Base-by-base conservation (phyloP, 1,140 invertebrate genomes). In the Drosophila murphyi region DNA sequence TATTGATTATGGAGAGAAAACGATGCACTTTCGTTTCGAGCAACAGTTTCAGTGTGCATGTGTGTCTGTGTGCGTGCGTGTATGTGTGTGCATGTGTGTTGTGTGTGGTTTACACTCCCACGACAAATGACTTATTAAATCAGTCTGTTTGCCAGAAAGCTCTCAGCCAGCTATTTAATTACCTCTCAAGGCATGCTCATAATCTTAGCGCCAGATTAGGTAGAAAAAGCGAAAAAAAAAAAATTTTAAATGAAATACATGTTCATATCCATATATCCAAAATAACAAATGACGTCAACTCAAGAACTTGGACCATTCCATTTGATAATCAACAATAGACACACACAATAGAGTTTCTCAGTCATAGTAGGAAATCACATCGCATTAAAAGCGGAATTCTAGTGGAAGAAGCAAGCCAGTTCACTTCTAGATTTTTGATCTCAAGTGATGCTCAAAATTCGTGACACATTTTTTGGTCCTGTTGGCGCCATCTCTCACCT, bases 271-370 rank as follows among this genome's bases (percentile, higher is more conserved):
- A 20, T 20, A 20, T 20, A 77, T 57, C 51, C 35, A 12, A 63
- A 72, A 72, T 57, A 68, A 71, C 62, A 75, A 62, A 82, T 86
- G 82, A 86, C 82, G 82, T 86, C 82, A 86, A 81, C 78, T 39
- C 50, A 61, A 78, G 85, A 82, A 85, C 77, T 67, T 72, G 72
- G 29, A 68, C 50, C 57, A 20, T 67, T 75, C 63, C 39, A 71
- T 76, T 70, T 62, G 68, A 64, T 76, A 56, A 64, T 51, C 67
- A 68, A 55, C 50, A 20, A 4, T 41, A 41, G 5, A 7, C 37
- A 65, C 8, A 56, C 5, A 69, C 45, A 69, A 55, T 65, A 71
- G 63, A 72, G 63, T 69, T 73, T 73, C 5, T 50, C 10, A 20
- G 20, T 20, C 20, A 34, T 56, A 59, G n/a, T 56, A 37, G 41